Evolutionary conservation across 2,888 invertebrate genomes (phyloP), one percentile per base, ranked within the genome.

Genomic region (Agapostemon virescens): DNA sequence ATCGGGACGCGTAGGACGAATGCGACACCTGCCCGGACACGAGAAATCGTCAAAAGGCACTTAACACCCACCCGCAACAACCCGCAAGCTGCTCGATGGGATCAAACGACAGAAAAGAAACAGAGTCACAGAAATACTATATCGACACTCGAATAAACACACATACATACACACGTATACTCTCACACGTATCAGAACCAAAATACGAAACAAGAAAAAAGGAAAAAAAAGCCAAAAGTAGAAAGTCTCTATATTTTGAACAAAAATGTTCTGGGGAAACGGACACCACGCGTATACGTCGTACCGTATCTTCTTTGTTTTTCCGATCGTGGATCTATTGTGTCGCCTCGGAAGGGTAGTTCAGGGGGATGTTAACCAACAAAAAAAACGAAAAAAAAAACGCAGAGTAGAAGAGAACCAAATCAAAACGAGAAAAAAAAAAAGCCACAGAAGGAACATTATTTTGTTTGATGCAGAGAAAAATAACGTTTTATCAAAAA

Each of bases 51-150:
- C 86, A 68, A 82, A 49, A 81, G 79, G 79, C 80, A 82, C 68
- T 81, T 72, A 74, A 77, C 85, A 87, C 86, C 78, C 86, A 78
- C 81, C 80, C 84, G 71, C 76, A 81, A 81, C 77, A 77, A 82
- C 83, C 81, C 80, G 79, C 86, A 87, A 85, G 84, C 85, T 82
- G 86, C 74, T 82, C 78, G 82, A 79, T 81, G 87, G 79, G 87
- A 87, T 82, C 78, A 77, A 81, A 83, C 78, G 78, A 70, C 69
- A 83, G 64, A 81, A 76, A 77, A 76, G 74, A 61, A 58, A 64
- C 52, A 81, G 30, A 63, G 63, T 63, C 63, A 63, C 63, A 63
- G 63, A 63, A 63, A 36, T 36, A 75, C 74, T 78, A 42, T 42
- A 79, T 63, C 68, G 67, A 74, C 76, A 71, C 52, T 45, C 68